Evolutionary conservation across 2,797 vertebrate genomes (phyloP).

Genomic region (Holocentrus rufus): DNA sequence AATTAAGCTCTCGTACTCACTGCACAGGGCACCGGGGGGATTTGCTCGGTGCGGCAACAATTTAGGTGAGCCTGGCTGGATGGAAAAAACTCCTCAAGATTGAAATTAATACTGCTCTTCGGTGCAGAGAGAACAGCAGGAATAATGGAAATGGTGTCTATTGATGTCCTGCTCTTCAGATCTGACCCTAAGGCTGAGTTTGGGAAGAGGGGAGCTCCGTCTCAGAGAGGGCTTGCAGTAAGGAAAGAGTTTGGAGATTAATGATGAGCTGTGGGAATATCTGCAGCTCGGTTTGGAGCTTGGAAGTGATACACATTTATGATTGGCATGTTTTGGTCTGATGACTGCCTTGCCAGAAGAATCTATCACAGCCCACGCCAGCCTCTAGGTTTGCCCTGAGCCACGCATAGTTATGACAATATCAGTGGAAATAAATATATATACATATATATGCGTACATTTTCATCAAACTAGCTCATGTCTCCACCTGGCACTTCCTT

Average conservation of each 20-base stretch:
- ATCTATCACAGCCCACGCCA: background rate
- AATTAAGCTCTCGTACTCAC: conserved; percentile 37
- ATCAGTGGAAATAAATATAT: conserved; percentile 7
- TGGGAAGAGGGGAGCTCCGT: background rate
- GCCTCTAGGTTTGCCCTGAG: background rate
- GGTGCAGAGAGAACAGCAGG: background rate
- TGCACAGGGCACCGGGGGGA: conserved; percentile 25
- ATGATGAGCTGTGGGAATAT: background rate
- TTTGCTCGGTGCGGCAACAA: conserved; percentile 3
- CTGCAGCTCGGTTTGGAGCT: background rate
- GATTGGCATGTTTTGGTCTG: conserved; percentile 25
- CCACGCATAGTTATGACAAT: conserved; percentile 3
- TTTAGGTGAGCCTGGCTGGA: conserved; percentile 10
- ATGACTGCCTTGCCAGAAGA: conserved; percentile 15
- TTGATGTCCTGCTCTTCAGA: background rate
- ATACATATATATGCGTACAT: background rate
- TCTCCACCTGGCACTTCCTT: background rate
- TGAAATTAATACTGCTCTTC: background rate
- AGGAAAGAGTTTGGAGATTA: no score
- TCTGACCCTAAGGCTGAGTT: background rate
- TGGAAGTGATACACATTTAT: conserved; percentile 7
- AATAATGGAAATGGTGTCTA: background rate
- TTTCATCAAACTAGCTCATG: background rate
- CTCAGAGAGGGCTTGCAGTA: background rate
- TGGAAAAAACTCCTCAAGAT: background rate